A percentile compares a stretch with the other conserved stretches of the same genome.
phyloP scores from a whole-genome alignment of 2,888 invertebrate species.

The Apamea monoglypha region DNA sequence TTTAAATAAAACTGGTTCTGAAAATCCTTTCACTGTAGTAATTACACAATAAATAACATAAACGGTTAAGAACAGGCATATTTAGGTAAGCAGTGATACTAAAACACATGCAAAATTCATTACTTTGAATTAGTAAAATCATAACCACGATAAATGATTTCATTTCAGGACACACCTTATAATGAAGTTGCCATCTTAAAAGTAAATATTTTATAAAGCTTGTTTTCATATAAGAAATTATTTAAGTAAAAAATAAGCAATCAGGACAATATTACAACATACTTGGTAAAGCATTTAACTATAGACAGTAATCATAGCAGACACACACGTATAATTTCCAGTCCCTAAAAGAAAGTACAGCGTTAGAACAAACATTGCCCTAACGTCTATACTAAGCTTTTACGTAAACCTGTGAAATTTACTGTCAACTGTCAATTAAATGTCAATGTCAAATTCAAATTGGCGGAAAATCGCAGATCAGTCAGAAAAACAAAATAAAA shows the following conservation, averaged over 20 bases:
- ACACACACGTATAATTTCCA: neutral
- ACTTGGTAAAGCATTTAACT: too few species aligned
- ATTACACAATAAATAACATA: accelerated
- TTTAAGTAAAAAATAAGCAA: too few species aligned
- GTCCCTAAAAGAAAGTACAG: neutral
- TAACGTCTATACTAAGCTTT: neutral
- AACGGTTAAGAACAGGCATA: neutral
- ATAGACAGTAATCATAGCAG: neutral
- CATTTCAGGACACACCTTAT: neutral
- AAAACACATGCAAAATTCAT: neutral
- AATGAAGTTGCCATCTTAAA: slow-evolving; percentile 1
- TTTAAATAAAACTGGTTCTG: neutral
- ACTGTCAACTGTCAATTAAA: neutral
- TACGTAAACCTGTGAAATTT: neutral
- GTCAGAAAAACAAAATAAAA: neutral
- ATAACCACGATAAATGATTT: accelerated
- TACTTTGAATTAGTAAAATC: neutral
- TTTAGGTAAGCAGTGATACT: neutral
- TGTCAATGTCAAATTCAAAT: slow-evolving; percentile 26
- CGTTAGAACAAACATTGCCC: neutral
- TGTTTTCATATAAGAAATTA: neutral
- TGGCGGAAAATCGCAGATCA: neutral
- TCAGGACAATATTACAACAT: neutral
- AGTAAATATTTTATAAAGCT: neutral
- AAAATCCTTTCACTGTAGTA: neutral